Conservation (phyloP, 2,888 invertebrate genomes). For the Elegia similella region DNA sequence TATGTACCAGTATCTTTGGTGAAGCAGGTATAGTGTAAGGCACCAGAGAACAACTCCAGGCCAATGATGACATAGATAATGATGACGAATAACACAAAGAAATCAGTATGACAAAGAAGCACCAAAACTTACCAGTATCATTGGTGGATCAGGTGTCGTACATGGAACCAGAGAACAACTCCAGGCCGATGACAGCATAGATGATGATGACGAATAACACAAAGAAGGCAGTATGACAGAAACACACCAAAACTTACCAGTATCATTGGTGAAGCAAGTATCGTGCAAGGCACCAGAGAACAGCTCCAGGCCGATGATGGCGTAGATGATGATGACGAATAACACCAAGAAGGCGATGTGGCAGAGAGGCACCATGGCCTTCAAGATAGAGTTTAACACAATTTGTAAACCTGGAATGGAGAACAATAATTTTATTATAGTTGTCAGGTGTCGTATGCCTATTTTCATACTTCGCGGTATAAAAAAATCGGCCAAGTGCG, state of each 20-base stretch:
- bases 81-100: slow-evolving; percentile 99
- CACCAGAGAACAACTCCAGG: slow-evolving; percentile 97
- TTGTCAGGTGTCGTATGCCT: too few species aligned
- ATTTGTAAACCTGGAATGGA: slow-evolving; percentile 95
- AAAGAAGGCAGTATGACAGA: slow-evolving; percentile 98
- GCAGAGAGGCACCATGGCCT: slow-evolving; percentile 99
- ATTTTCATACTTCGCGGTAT: too few species aligned
- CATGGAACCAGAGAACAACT: slow-evolving; percentile 97
- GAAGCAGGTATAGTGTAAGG: slow-evolving; percentile 95
- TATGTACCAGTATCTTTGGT: slow-evolving; percentile 86
- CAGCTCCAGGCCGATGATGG: slow-evolving; percentile 98
- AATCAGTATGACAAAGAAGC: slow-evolving; percentile 98
- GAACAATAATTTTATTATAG: slow-evolving; percentile 20
- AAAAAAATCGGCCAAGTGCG: not conserved
- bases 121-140: slow-evolving; percentile 91
- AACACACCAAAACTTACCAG: slow-evolving; percentile 94
- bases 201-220: slow-evolving; percentile 99
- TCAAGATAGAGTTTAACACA: slow-evolving; percentile 98
- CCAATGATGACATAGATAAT: slow-evolving; percentile 99
- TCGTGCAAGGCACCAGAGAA: slow-evolving; percentile 97
- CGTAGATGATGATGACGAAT: slow-evolving; percentile 99
- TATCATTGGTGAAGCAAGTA: slow-evolving; percentile 90
- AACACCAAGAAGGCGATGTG: slow-evolving; percentile 99
- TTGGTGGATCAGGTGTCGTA: slow-evolving; percentile 94
- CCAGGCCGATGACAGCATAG: slow-evolving; percentile 99